Evolutionary conservation across 2,113 vertebrate genomes (phyloP).

Genomic region (Casuarius casuarius): DNA sequence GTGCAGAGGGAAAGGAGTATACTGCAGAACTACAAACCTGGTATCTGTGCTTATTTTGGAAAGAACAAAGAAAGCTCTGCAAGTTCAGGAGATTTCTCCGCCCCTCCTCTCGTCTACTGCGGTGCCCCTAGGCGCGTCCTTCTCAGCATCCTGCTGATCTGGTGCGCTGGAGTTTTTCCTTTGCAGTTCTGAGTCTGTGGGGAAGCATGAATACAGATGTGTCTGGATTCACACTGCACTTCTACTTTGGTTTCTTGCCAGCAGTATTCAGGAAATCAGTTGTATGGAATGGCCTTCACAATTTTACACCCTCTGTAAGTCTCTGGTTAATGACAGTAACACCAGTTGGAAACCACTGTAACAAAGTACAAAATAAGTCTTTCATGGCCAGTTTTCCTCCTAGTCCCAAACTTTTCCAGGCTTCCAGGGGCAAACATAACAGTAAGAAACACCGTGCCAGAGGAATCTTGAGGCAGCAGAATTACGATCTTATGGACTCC

Average conservation of each 20-base stretch:
- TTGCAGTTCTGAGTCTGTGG: neutral
- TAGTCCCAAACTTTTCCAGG: neutral
- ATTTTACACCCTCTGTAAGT: fast-evolving
- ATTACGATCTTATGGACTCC: neutral
- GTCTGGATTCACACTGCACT: neutral
- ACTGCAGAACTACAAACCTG: neutral
- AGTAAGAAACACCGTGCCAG: neutral
- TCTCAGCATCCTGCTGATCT: neutral
- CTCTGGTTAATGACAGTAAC: neutral
- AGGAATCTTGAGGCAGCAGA: neutral
- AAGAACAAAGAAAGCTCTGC: neutral
- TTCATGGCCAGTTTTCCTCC: neutral
- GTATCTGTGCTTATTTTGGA: neutral
- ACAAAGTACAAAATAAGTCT: neutral
- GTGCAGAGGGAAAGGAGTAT: neutral
- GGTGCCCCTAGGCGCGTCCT: neutral
- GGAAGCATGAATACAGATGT: neutral
- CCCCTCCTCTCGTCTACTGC: neutral
- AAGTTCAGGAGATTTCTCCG: neutral
- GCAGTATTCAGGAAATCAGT: neutral
- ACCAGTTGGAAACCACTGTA: neutral
- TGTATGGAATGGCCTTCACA: neutral
- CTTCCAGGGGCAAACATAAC: neutral
- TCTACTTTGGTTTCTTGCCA: neutral
- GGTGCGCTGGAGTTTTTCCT: neutral